Evolutionary conservation across 2,888 invertebrate species (phyloP).

Genomic region (Ephialtes manifestator): DNA sequence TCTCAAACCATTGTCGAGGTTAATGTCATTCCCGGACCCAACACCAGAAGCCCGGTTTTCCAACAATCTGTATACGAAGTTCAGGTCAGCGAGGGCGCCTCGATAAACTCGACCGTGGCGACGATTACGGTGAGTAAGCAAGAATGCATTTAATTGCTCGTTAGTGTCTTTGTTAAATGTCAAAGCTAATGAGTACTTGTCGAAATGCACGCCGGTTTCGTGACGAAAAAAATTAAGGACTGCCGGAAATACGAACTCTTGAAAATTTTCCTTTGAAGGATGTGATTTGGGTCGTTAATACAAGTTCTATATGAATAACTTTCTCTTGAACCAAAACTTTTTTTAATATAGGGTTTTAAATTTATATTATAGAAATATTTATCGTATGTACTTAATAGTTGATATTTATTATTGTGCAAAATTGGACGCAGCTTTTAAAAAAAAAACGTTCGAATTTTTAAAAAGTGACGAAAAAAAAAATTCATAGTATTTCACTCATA

Average conservation of each 20-base stretch:
- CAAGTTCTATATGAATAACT: too few species aligned
- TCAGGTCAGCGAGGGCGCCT: constrained; percentile 95
- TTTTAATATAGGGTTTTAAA: too few species aligned
- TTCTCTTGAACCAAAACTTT: too few species aligned
- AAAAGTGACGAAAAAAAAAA: too few species aligned
- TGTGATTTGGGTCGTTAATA: too few species aligned
- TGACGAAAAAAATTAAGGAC: background rate
- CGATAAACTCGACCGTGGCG: constrained; percentile 94
- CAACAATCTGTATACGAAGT: constrained; percentile 94
- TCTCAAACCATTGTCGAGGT: constrained; percentile 96
- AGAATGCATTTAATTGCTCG: background rate
- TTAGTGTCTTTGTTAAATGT: background rate
- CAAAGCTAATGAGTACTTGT: background rate
- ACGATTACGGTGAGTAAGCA: constrained; percentile 90
- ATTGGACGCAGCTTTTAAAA: too few species aligned
- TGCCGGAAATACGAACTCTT: background rate
- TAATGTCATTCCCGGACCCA: constrained; percentile 93
- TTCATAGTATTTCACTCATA: too few species aligned
- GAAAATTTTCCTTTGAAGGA: background rate
- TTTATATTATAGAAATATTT: too few species aligned
- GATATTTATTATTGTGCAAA: too few species aligned
- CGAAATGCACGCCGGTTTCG: background rate
- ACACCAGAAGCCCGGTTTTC: constrained; percentile 93
- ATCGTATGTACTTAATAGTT: too few species aligned
- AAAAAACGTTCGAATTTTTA: too few species aligned